Evolutionary conservation across 2,797 vertebrate genomes (phyloP).

Genomic region (Babyrousa celebensis): DNA sequence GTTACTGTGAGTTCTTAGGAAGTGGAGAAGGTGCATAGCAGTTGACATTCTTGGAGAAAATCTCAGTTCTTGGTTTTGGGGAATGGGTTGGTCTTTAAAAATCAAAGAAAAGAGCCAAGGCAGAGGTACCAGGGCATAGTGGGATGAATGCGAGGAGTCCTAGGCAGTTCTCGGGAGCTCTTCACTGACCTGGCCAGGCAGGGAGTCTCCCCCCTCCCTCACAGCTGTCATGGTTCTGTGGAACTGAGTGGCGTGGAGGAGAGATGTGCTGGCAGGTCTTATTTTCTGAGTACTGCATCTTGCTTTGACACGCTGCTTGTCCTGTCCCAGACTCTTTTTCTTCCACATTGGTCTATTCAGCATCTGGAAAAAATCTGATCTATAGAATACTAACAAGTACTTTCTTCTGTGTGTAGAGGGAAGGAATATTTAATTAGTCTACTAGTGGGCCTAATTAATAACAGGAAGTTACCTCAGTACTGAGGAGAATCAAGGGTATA

Average conservation of each 20-base stretch:
- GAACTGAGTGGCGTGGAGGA: neutral
- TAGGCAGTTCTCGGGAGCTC: neutral
- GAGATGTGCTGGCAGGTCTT: neutral
- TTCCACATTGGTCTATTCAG: neutral
- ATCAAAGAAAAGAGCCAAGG: neutral
- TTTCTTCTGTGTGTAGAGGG: constrained; percentile 1
- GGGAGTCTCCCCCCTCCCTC: neutral
- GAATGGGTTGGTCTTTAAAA: neutral
- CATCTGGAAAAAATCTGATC: neutral
- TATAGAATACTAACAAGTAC: neutral
- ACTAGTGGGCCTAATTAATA: neutral
- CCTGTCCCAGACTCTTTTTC: neutral
- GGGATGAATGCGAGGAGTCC: neutral
- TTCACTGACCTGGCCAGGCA: neutral
- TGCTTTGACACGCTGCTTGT: neutral
- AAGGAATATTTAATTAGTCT: constrained; percentile 22
- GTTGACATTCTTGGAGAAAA: constrained; percentile 2
- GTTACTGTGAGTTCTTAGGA: neutral
- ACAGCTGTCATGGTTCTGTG: neutral
- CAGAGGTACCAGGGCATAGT: neutral
- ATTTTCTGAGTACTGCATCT: neutral
- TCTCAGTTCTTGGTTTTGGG: neutral
- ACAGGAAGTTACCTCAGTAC: neutral
- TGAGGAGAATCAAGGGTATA: neutral
- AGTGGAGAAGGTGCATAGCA: neutral